These are phyloP conservation scores for Prosapia bicincta DNA, from an alignment of 2,888 invertebrate genomes.

Conservation along the genomic window DNA sequence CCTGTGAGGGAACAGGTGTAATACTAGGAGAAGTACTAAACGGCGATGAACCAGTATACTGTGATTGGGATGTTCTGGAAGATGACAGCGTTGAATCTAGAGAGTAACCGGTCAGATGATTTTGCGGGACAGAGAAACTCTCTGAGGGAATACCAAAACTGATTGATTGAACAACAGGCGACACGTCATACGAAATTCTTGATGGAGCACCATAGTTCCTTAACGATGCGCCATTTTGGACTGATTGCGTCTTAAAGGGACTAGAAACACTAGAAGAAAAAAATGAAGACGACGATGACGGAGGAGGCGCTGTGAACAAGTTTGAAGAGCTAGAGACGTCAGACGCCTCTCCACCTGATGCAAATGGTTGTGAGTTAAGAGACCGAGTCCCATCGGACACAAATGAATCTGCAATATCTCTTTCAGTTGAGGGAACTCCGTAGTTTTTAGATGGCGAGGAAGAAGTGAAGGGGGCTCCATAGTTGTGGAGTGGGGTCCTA, in stretches of 20 bases:
- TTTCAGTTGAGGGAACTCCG: slow-evolving; percentile 35
- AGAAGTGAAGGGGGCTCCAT: too few species aligned
- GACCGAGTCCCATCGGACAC: too few species aligned
- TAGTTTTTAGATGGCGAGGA: slow-evolving; percentile 41
- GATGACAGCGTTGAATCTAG: neutral
- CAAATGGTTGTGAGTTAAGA: neutral
- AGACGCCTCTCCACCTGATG: slow-evolving; percentile 4
- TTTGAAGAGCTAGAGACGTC: slow-evolving; percentile 6
- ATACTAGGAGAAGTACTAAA: neutral
- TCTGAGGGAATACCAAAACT: slow-evolving; percentile 26
- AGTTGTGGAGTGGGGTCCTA: too few species aligned
- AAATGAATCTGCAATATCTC: neutral
- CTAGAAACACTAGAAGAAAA: too few species aligned
- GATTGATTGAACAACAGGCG: slow-evolving; percentile 17
- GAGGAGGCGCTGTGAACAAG: slow-evolving; percentile 31
- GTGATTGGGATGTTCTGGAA: neutral
- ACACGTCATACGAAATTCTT: neutral
- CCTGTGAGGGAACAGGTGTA: neutral
- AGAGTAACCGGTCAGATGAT: too few species aligned
- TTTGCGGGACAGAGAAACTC: neutral
- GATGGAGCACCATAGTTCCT: slow-evolving; percentile 21
- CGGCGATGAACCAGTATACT: neutral
- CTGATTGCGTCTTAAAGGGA: slow-evolving; percentile 14
- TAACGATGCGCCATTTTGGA: slow-evolving; percentile 28
- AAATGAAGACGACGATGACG: neutral